phyloP scores from a whole-genome alignment of 2,113 vertebrate genomes.

The Dipodomys spectabilis region DNA sequence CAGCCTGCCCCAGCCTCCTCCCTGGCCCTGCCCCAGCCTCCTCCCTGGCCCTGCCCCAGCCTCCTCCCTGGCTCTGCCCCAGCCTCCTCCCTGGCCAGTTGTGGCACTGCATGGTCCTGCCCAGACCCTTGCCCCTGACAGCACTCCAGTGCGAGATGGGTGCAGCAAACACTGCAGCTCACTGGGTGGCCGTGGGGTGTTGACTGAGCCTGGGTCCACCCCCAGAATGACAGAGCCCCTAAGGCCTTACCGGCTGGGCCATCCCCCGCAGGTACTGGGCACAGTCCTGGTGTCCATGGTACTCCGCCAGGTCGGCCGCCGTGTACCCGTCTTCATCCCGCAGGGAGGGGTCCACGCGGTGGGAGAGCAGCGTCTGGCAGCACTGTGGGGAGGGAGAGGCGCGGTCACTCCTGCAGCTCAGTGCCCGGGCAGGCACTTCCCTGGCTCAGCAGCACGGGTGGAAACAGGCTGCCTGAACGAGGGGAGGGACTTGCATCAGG shows the following conservation, averaged over 20 bases:
- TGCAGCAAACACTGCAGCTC: background rate
- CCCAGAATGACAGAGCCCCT: background rate
- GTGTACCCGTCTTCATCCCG: constrained; percentile 90
- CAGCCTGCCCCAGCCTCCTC: background rate
- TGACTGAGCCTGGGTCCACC: background rate
- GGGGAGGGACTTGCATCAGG: background rate
- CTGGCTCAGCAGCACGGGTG: too few relatives aligned
- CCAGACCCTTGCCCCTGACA: background rate
- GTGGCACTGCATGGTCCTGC: too few relatives aligned
- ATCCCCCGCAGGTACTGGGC: constrained; percentile 87
- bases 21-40: too few relatives aligned
- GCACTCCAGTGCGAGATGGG: too few relatives aligned
- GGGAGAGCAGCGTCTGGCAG: constrained; percentile 89
- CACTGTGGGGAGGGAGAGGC: constrained; percentile 81
- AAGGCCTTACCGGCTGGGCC: constrained; percentile 85
- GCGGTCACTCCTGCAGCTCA: fast-evolving
- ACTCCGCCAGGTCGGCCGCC: constrained; percentile 89
- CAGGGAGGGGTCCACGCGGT: constrained; percentile 84
- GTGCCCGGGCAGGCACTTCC: background rate
- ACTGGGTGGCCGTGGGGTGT: too few relatives aligned
- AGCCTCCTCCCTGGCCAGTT: background rate
- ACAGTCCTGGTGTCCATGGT: constrained; percentile 90
- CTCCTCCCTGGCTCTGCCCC: background rate
- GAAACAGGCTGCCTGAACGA: background rate
- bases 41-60: background rate